A percentile compares a stretch with the other conserved stretches of the same genome.
phyloP scores from a whole-genome alignment of 2,888 invertebrate genomes.

The Atrina japonica region DNA sequence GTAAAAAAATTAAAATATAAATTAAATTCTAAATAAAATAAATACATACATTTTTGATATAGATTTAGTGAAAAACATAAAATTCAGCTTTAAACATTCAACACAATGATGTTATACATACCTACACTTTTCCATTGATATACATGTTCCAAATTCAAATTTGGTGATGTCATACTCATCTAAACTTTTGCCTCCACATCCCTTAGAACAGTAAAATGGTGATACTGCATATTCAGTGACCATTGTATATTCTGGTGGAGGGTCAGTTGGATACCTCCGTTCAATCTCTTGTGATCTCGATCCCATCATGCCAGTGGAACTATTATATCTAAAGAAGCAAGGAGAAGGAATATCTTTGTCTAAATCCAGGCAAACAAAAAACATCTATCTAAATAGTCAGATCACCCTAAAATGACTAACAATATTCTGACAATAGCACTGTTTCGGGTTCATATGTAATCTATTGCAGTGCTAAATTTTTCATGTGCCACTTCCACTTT shows the following conservation, averaged over 20 bases:
- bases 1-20: too few relatives aligned
- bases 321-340: conserved; percentile 50
- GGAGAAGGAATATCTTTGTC: background rate
- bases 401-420: too few relatives aligned
- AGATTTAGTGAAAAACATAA: too few relatives aligned
- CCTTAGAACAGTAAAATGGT: conserved; percentile 55
- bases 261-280: conserved; percentile 46
- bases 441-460: too few relatives aligned
- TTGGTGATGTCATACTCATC: conserved; percentile 48
- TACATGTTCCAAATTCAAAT: conserved; percentile 54
- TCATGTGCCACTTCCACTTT: too few relatives aligned
- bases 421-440: too few relatives aligned
- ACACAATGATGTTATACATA: too few relatives aligned
- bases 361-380: background rate
- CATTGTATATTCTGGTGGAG: conserved; percentile 13
- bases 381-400: too few relatives aligned
- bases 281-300: conserved; percentile 39
- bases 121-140: conserved; percentile 46
- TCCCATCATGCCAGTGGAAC: conserved; percentile 51
- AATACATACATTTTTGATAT: too few relatives aligned
- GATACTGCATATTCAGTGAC: conserved; percentile 49
- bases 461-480: too few relatives aligned
- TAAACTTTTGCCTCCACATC: conserved; percentile 55
- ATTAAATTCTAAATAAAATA: too few relatives aligned
- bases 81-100: too few relatives aligned